phyloP scores from a whole-genome alignment of 2,797 vertebrate species.

The Oreonectes daqikongensis region DNA sequence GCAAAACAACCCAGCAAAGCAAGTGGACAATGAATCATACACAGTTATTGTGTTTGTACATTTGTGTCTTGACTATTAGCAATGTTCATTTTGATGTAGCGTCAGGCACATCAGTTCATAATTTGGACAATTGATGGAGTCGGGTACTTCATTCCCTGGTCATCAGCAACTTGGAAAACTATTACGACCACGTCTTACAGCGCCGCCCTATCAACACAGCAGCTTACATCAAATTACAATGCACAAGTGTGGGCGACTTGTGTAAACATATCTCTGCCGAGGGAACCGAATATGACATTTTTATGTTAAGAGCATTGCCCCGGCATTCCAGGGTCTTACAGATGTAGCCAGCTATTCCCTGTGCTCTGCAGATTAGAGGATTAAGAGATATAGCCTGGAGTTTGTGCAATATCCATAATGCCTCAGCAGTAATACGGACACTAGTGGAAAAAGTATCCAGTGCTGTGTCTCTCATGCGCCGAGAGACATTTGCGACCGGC shows the following conservation, averaged over 20 bases:
- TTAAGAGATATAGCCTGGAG: constrained; percentile 57
- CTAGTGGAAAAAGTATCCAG: constrained; percentile 1
- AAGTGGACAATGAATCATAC: constrained; percentile 33
- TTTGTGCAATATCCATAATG: constrained; percentile 57
- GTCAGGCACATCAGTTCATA: not conserved
- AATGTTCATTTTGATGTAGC: constrained; percentile 24
- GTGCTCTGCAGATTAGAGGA: constrained; percentile 59
- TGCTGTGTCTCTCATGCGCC: not conserved
- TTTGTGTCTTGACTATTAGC: constrained; percentile 12
- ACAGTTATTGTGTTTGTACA: constrained; percentile 9
- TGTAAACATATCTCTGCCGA: constrained; percentile 40
- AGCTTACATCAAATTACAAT: constrained; percentile 59
- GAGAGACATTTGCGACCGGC: constrained; percentile 17
- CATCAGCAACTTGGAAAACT: constrained; percentile 43
- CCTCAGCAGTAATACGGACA: constrained; percentile 28
- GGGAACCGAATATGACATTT: constrained; percentile 42
- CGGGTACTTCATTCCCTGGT: constrained; percentile 10
- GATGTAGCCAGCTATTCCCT: constrained; percentile 56
- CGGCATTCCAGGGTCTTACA: constrained; percentile 47
- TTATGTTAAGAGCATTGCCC: constrained; percentile 43
- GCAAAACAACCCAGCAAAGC: constrained; percentile 15
- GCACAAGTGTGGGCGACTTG: constrained; percentile 44
- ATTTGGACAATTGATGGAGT: constrained; percentile 1
- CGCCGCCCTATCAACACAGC: constrained; percentile 53
- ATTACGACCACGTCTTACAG: constrained; percentile 18